Base-by-base conservation (phyloP, 2,888 invertebrate species). In the Fragum whitleyi region DNA sequence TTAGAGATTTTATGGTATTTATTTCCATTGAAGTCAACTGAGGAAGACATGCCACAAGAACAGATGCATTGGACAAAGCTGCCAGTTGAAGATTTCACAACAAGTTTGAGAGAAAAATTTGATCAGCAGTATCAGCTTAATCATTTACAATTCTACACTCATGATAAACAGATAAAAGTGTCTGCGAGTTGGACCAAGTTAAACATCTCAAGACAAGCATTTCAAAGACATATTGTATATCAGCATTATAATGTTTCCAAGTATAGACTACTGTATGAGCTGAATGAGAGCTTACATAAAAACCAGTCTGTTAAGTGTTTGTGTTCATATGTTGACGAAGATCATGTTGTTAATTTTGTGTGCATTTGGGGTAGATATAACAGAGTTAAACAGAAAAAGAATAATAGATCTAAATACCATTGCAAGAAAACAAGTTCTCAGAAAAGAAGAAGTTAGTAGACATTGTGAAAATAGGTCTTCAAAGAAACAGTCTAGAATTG, bases 201-300 rank as follows among this genome's bases (percentile, higher is more conserved):
- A 42, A 26, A 39, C 19, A 65, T 65, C 23, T 21, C n/a, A 11
- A 65, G 21, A 42, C 19, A 23, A 19, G 65, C 65, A 19, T 65
- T 65, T 21, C 23, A 42, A 42, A 65, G 23, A 11, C 42, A 65
- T 23, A 85, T 87, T 42, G 71, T 86, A 9, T 91, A 89, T 29
- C 92, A 91, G 72, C 84, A 92, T 61, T 87, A 90, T 78, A 84
- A 87, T 53, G 90, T 92, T 68, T 91, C 92, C 23, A 87, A 87
- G 59, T 92, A 91, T 87, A 90, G 92, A 3, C 87, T 93, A 57
- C 68, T 92, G 39, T 90, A 90, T 75, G 92, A 92, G 62, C 72
- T 93, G 65, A 77, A 82, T 9, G 88, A 91, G 72, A 91, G 89
- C 71, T 86, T 91, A 29, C 81, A 80, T 9, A 74, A 81, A 26